Base-by-base conservation (phyloP, 2,113 vertebrate genomes). In the Colistium nudipinnis region DNA sequence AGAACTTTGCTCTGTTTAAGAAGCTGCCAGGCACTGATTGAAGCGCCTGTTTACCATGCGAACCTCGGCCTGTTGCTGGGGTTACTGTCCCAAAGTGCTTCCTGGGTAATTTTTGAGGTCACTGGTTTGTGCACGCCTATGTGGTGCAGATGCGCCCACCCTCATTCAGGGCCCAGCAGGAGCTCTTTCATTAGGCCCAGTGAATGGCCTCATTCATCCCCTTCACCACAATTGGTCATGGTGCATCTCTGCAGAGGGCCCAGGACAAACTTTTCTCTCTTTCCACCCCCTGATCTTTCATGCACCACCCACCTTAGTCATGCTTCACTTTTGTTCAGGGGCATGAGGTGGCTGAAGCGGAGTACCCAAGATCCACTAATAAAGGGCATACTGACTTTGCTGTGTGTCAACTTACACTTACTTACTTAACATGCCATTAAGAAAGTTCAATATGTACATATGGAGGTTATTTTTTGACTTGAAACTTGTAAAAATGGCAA, bases 101-200 rank as follows among this genome's bases (percentile, higher is more conserved):
- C 91, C 92, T 93, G 89, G 88, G 91, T 91, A 93, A 92, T 91
- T 91, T 91, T 93, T 87, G 90, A 93, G 93, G 92, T 93, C 90
- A 93, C 90, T 90, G 91, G 91, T 91, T 93, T 91, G 88, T 92
- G 92, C 89, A 91, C 86, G 90, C 90, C 90, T 91, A 88, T 85
- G 89, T 88, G 87, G 70, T 89, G 87, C 91, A 90, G 90, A 92
- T 89, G 91, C 87, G 91, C 87, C 87, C 85, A 88, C 87, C 90
- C 88, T 89, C 91, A 90, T 90, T 91, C 85, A 90, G 70, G 52
- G 77, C 86, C 86, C 91, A 87, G 89, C 85, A 76, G 91, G 91
- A 88, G 87, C 76, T 84, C 89, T 91, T 94, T 93, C 90, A 92
- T 89, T 84, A 90, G 74, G 66, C 73, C 86, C 77, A 69, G 74